Evolutionary conservation across 2,113 vertebrate species (phyloP).

Genomic region (Pterophyllum scalare): DNA sequence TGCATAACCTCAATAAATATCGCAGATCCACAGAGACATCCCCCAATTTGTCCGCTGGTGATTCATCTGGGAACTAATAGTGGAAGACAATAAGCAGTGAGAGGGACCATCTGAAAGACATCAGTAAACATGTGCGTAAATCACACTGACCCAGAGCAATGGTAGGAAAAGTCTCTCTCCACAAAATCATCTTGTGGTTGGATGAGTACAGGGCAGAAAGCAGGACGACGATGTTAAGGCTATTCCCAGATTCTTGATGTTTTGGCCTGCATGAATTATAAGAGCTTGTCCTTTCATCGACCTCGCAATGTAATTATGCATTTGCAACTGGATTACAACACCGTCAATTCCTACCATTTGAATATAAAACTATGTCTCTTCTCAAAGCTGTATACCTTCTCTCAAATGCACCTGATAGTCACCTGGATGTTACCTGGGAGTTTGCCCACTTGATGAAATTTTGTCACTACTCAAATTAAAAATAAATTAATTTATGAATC

Average conservation of each 20-base stretch:
- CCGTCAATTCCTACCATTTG: neutral
- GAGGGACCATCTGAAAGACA: constrained; percentile 78
- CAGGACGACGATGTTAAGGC: constrained; percentile 57
- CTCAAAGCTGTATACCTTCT: neutral
- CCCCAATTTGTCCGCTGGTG: constrained; percentile 76
- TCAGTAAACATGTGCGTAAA: constrained; percentile 81
- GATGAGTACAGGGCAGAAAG: constrained; percentile 58
- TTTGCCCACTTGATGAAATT: neutral
- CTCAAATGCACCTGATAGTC: constrained; percentile 21
- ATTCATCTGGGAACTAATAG: constrained; percentile 82
- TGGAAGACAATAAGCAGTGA: constrained; percentile 75
- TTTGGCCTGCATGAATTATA: constrained; percentile 58
- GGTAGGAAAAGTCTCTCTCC: constrained; percentile 65
- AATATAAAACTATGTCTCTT: neutral
- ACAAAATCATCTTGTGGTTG: constrained; percentile 68
- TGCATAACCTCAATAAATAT: constrained; percentile 82
- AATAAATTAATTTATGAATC: neutral
- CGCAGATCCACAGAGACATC: constrained; percentile 58
- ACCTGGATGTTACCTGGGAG: constrained; percentile 24
- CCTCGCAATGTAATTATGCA: constrained; percentile 45
- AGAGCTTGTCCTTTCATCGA: constrained; percentile 61
- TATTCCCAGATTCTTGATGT: constrained; percentile 65
- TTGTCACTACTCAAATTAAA: constrained; percentile 2
- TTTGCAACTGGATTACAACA: constrained; percentile 13
- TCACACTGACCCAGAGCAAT: constrained; percentile 68